Evolutionary conservation across 2,888 invertebrate genomes (phyloP).

Genomic region (Chirona hameri): DNA sequence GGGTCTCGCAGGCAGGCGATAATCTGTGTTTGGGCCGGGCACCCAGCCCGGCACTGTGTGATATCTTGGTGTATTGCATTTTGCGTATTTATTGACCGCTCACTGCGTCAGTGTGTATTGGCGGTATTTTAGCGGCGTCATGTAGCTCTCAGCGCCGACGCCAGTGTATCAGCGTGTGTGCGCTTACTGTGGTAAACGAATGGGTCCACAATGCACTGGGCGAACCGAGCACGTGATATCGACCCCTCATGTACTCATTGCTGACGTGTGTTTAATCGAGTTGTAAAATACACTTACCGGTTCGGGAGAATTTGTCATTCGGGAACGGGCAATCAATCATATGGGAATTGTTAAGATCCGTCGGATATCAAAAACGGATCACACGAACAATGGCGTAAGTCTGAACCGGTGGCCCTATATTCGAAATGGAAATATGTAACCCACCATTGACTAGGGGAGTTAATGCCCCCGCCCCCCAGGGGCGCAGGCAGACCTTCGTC

Average conservation of each 20-base stretch:
- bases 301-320: not conserved
- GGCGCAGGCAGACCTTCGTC: too few species aligned
- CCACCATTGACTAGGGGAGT: too few species aligned
- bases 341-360: too few species aligned
- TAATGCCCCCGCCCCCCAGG: too few species aligned
- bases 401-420: too few species aligned
- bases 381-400: too few species aligned
- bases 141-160: not conserved
- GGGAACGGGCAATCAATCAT: too few species aligned
- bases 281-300: not conserved
- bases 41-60: not conserved
- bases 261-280: slow-evolving; percentile 2
- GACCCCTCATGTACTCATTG: not conserved
- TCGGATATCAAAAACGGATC: too few species aligned
- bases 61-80: not conserved
- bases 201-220: not conserved
- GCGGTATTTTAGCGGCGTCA: not conserved
- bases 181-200: too few species aligned
- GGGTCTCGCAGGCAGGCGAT: too few species aligned
- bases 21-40: too few species aligned
- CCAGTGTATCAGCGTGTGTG: not conserved
- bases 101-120: not conserved
- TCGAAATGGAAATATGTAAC: too few species aligned
- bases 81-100: not conserved
- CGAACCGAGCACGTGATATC: not conserved